Evolutionary conservation across 2,888 invertebrate genomes (phyloP), one percentile per base, ranked within the genome.

Genomic region (Spicauda simplicius): DNA sequence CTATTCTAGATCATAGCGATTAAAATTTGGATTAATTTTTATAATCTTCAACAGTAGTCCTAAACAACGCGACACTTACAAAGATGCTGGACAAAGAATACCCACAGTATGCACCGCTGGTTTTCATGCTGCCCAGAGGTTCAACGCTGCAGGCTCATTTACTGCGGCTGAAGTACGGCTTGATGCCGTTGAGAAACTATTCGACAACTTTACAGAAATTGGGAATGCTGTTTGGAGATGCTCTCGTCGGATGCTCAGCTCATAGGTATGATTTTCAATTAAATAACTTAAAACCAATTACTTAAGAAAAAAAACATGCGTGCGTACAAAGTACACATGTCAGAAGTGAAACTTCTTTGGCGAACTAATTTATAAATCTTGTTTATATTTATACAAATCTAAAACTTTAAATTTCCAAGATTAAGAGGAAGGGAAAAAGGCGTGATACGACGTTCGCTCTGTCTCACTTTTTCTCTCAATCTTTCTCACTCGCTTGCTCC

Each of bases 91-190:
- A 95, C 68, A 78, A 86, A 0, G 87, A 96, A 58, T 96, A 95
- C 88, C 94, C 2, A 83, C 84, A 54, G 73, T 94, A 14, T 7
- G 95, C 95, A 0, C 95, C 95, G 0, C 94, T 95, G 8, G 88
- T 94, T 11, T 96, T 96, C 73, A 95, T 94, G 74, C 94, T 96
- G 71, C 86, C 91, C 20, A 84, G 89, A 12, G 90, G 91, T 48
- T 48, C 0, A 84, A 91, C 52, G 91, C 94, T 0, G 80, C 80
- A 7, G 80, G 93, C 96, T 2, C 81, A 84, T 52, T 87, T 89
- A 37, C 78, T 84, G 12, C 71, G 75, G 11, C 16, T 50, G 53
- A 71, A 11, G 71, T 85, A 84, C 0, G 62, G 56, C 0, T 70
- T 71, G 19, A 68, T 57, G 8, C 72, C 86, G 0, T 68, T 84